Evolutionary conservation across 2,113 vertebrate genomes (phyloP).

Genomic region (Gnathonemus longibarbis): DNA sequence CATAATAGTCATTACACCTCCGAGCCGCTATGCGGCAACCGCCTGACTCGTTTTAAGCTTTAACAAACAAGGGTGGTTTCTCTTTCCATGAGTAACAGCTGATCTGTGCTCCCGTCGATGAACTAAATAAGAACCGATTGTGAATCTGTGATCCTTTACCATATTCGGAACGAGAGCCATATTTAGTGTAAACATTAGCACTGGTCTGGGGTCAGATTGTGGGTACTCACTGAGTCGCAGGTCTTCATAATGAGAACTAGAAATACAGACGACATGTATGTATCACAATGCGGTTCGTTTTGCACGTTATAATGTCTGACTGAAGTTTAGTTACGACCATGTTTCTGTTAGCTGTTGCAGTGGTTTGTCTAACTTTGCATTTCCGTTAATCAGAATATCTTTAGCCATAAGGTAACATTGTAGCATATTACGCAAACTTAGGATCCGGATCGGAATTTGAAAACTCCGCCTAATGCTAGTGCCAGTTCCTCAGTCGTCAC

Average conservation of each 20-base stretch:
- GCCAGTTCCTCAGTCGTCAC: background rate
- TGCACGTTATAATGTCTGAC: background rate
- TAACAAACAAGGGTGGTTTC: background rate
- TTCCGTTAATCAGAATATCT: background rate
- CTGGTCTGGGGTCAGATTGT: background rate
- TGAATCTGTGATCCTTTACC: background rate
- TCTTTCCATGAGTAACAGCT: background rate
- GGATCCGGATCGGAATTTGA: background rate
- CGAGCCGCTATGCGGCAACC: background rate
- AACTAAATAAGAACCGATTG: background rate
- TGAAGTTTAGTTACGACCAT: background rate
- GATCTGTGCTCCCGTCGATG: background rate
- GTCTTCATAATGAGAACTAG: background rate
- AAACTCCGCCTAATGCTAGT: background rate
- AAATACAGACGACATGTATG: background rate
- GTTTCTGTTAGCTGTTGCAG: background rate
- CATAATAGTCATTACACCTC: background rate
- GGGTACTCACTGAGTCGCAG: background rate
- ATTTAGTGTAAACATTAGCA: background rate
- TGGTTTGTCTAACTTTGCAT: background rate
- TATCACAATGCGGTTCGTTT: background rate
- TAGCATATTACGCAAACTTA: background rate
- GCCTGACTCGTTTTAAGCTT: background rate
- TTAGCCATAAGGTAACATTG: background rate
- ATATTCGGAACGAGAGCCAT: background rate